Percentiles rank a stretch among this genome's conserved stretches.
phyloP scores from a whole-genome alignment of 2,113 vertebrate genomes.

The Cinclus cinclus region DNA sequence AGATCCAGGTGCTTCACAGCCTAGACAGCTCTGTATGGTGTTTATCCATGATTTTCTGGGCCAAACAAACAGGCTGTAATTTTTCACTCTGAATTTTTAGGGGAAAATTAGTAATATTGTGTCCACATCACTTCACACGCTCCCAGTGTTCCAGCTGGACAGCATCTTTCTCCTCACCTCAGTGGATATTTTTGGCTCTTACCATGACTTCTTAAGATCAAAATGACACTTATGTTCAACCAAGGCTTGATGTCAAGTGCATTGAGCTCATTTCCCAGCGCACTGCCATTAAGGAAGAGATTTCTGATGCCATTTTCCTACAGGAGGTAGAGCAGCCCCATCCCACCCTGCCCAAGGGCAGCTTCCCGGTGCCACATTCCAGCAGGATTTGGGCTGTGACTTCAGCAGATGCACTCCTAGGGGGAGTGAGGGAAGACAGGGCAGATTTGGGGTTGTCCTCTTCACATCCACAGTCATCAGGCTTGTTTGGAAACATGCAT shows the following conservation, averaged over 20 bases:
- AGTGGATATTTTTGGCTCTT: neutral
- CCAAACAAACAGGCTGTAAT: neutral
- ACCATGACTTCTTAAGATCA: neutral
- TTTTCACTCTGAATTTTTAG: neutral
- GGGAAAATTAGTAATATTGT: neutral
- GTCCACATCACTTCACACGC: fast-evolving
- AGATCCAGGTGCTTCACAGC: neutral
- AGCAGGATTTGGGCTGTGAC: fast-evolving
- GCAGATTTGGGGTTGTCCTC: neutral
- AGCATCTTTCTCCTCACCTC: neutral
- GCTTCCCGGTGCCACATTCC: neutral
- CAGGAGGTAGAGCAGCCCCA: neutral
- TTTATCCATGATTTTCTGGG: neutral
- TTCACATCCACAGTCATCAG: neutral
- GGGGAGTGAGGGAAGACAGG: neutral
- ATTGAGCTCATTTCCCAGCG: neutral
- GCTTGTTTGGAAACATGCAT: neutral
- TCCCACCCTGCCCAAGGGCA: neutral
- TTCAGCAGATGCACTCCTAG: neutral
- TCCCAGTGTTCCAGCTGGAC: neutral
- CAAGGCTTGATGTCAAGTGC: neutral
- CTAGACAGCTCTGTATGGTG: neutral
- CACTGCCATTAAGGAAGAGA: neutral
- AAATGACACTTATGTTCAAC: neutral
- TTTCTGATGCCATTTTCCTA: neutral